Conservation (phyloP, 2,888 invertebrate genomes). For the Dicycla oo region DNA sequence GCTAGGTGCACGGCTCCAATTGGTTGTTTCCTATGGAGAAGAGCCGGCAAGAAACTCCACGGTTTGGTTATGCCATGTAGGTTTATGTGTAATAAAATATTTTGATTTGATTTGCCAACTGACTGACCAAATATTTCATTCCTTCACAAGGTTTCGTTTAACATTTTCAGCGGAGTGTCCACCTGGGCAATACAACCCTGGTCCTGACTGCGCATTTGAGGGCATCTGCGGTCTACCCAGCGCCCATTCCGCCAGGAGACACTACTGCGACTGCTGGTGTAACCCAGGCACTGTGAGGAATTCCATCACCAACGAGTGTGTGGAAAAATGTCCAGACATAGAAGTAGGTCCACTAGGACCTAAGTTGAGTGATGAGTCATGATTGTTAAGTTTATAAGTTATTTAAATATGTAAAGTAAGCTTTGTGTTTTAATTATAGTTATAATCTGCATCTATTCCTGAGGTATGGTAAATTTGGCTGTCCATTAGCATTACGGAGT, state of each 20-base stretch:
- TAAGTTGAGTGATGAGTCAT: slow-evolving; percentile 5
- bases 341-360: background rate
- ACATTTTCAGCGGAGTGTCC: slow-evolving; percentile 74
- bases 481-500: too few relatives aligned
- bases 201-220: slow-evolving; percentile 73
- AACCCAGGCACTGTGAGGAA: slow-evolving; percentile 70
- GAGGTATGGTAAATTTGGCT: too few relatives aligned
- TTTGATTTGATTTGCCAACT: background rate
- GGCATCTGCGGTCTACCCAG: slow-evolving; percentile 70
- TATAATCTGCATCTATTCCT: too few relatives aligned
- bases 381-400: slow-evolving; percentile 15
- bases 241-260: slow-evolving; percentile 68
- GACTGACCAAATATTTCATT: background rate
- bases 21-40: too few relatives aligned
- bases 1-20: too few relatives aligned
- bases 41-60: too few relatives aligned
- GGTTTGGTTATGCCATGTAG: too few relatives aligned
- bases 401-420: slow-evolving; percentile 30
- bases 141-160: background rate
- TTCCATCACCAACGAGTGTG: slow-evolving; percentile 66
- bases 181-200: slow-evolving; percentile 74
- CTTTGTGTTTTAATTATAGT: slow-evolving; percentile 29
- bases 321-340: slow-evolving; percentile 65
- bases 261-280: slow-evolving; percentile 80
- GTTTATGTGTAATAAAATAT: background rate